phyloP scores from a whole-genome alignment of 1,140 invertebrate genomes.

The Nomia melanderi region DNA sequence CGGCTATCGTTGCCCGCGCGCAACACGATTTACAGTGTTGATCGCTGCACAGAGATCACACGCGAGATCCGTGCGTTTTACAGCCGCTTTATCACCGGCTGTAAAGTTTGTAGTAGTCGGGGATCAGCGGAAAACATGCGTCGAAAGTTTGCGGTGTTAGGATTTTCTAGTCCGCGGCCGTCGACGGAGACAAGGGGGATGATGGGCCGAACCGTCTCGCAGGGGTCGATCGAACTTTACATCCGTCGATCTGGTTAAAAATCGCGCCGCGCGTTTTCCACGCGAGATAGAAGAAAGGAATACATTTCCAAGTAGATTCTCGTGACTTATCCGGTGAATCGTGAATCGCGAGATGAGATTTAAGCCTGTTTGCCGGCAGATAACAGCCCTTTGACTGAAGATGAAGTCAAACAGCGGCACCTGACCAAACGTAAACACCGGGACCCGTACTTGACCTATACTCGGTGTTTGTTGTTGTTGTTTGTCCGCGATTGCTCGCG shows the following conservation, averaged over 20 bases:
- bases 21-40: slow-evolving; percentile 26
- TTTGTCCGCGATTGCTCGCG: neutral
- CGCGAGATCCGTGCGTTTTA: slow-evolving; percentile 20
- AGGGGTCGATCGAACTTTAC: neutral
- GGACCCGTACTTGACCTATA: neutral
- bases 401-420: neutral
- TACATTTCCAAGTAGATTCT: neutral
- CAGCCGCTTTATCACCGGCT: slow-evolving; percentile 17
- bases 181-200: neutral
- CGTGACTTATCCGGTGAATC: neutral
- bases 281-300: neutral
- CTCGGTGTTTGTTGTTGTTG: slow-evolving; percentile 5
- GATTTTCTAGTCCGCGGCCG: neutral
- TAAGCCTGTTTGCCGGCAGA: neutral
- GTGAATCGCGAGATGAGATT: neutral
- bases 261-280: neutral
- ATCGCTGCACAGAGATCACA: slow-evolving; percentile 16
- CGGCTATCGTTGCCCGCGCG: neutral
- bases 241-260: neutral
- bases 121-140: slow-evolving; percentile 12
- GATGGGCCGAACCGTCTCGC: neutral
- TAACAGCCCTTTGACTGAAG: neutral
- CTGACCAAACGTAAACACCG: slow-evolving; percentile 14
- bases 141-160: neutral
- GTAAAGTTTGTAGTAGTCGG: slow-evolving; percentile 34